Conservation (phyloP, 2,113 vertebrate genomes). For the Mormyrus iriodes region DNA sequence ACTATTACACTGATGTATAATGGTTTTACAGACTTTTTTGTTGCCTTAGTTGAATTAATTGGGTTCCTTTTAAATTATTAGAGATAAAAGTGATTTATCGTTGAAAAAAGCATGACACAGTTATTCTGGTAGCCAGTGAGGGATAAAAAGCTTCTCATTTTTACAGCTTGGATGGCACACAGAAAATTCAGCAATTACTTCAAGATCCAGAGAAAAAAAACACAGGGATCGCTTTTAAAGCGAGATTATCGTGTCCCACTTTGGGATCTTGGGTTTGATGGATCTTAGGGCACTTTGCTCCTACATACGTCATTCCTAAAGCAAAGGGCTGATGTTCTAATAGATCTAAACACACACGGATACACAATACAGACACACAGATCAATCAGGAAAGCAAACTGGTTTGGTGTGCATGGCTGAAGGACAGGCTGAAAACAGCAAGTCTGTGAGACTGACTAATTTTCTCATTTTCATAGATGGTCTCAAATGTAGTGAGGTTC, state of each 20-base stretch:
- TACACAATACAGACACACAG: neutral
- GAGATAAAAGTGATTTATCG: conserved; percentile 65
- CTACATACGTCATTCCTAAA: neutral
- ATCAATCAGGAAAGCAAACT: neutral
- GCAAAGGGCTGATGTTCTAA: neutral
- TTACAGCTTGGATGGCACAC: conserved; percentile 11
- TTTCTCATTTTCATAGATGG: neutral
- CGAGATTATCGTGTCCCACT: neutral
- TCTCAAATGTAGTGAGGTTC: neutral
- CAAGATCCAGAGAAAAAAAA: conserved; percentile 11
- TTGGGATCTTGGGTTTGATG: neutral
- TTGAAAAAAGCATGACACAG: conserved; percentile 47
- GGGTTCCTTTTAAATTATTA: conserved; percentile 56
- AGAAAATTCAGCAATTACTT: neutral
- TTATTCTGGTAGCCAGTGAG: conserved; percentile 27
- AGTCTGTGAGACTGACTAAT: neutral
- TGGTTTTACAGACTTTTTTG: conserved; percentile 39
- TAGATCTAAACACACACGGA: neutral
- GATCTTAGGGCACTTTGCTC: neutral
- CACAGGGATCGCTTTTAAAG: neutral
- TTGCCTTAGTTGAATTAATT: conserved; percentile 50
- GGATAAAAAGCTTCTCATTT: conserved; percentile 18
- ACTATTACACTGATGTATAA: no score
- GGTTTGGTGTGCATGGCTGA: neutral
- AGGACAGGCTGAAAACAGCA: neutral